These are phyloP conservation scores for Molossus alvarezi DNA, from an alignment of 2,797 vertebrate species.

Conservation along the genomic window DNA sequence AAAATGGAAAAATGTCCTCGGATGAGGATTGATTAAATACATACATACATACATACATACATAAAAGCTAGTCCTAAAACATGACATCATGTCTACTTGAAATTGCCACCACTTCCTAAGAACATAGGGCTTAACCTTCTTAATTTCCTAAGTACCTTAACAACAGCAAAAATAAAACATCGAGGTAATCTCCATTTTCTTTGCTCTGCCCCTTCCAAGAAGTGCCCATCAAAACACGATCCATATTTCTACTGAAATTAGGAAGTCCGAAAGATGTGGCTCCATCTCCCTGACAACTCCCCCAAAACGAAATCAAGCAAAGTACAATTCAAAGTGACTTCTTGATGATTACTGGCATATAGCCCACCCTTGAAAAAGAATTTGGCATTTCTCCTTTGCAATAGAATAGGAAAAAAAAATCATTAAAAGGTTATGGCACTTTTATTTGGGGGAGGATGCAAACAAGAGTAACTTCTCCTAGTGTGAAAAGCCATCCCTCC, in stretches of 20 bases:
- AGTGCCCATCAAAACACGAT: slow-evolving; percentile 17
- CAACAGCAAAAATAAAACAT: slow-evolving; percentile 25
- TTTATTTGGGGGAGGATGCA: slow-evolving; percentile 29
- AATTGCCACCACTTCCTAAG: background rate
- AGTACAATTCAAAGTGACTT: slow-evolving; percentile 37
- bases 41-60: too few species aligned
- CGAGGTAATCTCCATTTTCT: slow-evolving; percentile 25
- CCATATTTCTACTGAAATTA: slow-evolving; percentile 53
- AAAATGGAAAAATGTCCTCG: too few species aligned
- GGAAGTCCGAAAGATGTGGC: background rate
- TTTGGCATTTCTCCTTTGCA: background rate
- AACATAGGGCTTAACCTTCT: slow-evolving; percentile 1
- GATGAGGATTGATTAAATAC: too few species aligned
- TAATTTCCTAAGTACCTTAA: slow-evolving; percentile 13
- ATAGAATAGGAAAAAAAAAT: background rate
- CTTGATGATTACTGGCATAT: slow-evolving; percentile 52
- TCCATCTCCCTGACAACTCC: background rate
- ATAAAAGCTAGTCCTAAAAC: background rate
- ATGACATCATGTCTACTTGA: background rate
- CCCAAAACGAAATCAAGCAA: slow-evolving; percentile 59
- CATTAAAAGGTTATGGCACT: background rate
- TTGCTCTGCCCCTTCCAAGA: slow-evolving; percentile 28
- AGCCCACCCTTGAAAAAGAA: slow-evolving; percentile 38
- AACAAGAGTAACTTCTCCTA: slow-evolving; percentile 33
- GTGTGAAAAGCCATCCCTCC: background rate